These are phyloP conservation scores for Temnothorax ravouxi DNA, from an alignment of 2,888 invertebrate species.

Conservation along the genomic window DNA sequence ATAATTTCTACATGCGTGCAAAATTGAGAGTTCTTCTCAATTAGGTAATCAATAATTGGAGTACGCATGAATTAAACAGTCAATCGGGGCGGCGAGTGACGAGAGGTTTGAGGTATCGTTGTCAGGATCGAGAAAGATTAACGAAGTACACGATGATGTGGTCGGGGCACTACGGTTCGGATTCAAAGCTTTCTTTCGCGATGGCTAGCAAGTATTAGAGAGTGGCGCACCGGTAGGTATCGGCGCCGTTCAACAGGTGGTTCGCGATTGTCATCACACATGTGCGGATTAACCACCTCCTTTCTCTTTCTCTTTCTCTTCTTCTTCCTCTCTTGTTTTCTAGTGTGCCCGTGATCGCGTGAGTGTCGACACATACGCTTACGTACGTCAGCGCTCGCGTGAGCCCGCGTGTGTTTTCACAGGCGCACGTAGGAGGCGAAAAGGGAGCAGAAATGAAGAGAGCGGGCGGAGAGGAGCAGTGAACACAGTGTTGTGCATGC, in stretches of 20 bases:
- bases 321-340: constrained; percentile 58
- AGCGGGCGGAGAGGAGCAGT: constrained; percentile 7
- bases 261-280: constrained; percentile 81
- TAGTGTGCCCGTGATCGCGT: constrained; percentile 28
- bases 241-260: constrained; percentile 80
- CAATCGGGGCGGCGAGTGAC: neutral
- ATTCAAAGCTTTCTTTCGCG: constrained; percentile 71
- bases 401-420: neutral
- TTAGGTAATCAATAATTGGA: neutral
- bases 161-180: constrained; percentile 54
- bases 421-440: constrained; percentile 3
- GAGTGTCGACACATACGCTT: constrained; percentile 16
- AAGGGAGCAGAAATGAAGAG: constrained; percentile 20
- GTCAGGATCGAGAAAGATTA: constrained; percentile 50
- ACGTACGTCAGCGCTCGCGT: neutral
- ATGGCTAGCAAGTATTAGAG: constrained; percentile 67
- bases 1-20: neutral
- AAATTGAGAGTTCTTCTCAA: constrained; percentile 2
- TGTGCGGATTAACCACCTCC: constrained; percentile 78
- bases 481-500: constrained; percentile 55
- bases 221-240: constrained; percentile 65
- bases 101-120: constrained; percentile 8
- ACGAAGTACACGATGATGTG: constrained; percentile 63
- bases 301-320: constrained; percentile 36
- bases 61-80: constrained; percentile 25